Evolutionary conservation across 2,797 vertebrate species (phyloP).

Genomic region (Mallotus villosus): DNA sequence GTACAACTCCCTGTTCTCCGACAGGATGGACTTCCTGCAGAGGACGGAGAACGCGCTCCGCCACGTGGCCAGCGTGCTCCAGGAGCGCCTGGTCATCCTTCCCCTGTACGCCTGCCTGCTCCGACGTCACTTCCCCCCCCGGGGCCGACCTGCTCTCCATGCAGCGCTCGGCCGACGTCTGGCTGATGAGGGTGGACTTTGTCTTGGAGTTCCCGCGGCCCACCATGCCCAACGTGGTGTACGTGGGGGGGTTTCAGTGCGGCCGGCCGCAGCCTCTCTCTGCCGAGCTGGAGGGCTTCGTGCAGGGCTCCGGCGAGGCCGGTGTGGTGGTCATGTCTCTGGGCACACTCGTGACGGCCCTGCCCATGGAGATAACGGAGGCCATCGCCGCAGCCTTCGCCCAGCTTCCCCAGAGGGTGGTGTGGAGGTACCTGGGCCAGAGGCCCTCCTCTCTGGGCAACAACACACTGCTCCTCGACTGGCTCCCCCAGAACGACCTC

Average conservation of each 20-base stretch:
- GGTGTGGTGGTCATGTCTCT: constrained; percentile 55
- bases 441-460: constrained; percentile 31
- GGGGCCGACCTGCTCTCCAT: constrained; percentile 23
- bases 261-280: constrained; percentile 29
- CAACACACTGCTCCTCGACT: constrained; percentile 37
- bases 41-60: constrained; percentile 39
- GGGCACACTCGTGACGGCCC: constrained; percentile 30
- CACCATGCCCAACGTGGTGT: constrained; percentile 53
- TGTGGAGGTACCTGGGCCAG: constrained; percentile 36
- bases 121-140: constrained; percentile 26
- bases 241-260: constrained; percentile 57
- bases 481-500: constrained; percentile 46
- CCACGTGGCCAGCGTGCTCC: constrained; percentile 26
- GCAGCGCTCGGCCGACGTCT: constrained; percentile 42
- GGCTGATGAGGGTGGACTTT: constrained; percentile 51
- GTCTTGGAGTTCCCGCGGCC: constrained; percentile 58
- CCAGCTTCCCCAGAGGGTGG: constrained; percentile 36
- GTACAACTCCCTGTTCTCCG: constrained; percentile 36
- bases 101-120: constrained; percentile 38
- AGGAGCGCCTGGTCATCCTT: constrained; percentile 39
- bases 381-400: constrained; percentile 33
- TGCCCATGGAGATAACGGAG: constrained; percentile 36
- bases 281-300: constrained; percentile 32
- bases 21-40: constrained; percentile 43
- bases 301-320: constrained; percentile 38